These are phyloP conservation scores for Climacteris rufus DNA, from an alignment of 2,113 vertebrate genomes.

Conservation along the genomic window DNA sequence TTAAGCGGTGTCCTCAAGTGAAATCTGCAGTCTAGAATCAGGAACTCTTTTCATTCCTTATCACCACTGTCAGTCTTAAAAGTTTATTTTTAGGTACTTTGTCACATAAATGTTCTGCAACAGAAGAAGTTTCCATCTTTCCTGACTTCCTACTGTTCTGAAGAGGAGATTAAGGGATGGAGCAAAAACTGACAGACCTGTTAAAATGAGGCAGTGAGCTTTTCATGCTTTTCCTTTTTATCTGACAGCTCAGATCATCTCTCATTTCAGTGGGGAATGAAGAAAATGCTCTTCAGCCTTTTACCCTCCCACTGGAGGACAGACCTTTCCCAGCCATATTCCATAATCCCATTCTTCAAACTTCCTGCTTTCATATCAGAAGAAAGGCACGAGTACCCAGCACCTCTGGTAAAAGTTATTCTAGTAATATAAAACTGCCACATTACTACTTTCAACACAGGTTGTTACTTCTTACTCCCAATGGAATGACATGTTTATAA, in stretches of 20 bases:
- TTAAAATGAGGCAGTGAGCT: conserved; percentile 54
- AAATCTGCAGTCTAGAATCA: not conserved
- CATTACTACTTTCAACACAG: not conserved
- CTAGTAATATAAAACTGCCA: not conserved
- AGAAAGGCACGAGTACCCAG: not conserved
- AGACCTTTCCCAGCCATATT: not conserved
- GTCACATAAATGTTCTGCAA: conserved; percentile 58
- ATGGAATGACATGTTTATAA: not conserved
- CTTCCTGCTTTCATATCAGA: not conserved
- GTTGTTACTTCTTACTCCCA: not conserved
- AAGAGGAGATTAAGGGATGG: conserved; percentile 56
- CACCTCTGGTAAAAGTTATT: not conserved
- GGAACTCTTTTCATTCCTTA: not conserved
- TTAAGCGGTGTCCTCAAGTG: not conserved
- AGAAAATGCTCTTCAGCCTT: conserved; percentile 51
- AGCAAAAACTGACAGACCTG: conserved; percentile 49
- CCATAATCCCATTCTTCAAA: not conserved
- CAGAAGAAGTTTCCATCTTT: conserved; percentile 38
- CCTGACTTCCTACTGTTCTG: conserved; percentile 47
- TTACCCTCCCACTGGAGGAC: conserved; percentile 6
- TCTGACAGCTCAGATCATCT: conserved; percentile 58
- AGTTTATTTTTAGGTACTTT: conserved; percentile 48
- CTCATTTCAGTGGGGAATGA: conserved; percentile 32
- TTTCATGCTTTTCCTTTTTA: conserved; percentile 53
- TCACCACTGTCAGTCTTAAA: conserved; percentile 5